A percentile compares a stretch with the other conserved stretches of the same genome.
phyloP scores from a whole-genome alignment of 2,888 invertebrate species.

The Leucoptera coffeella region DNA sequence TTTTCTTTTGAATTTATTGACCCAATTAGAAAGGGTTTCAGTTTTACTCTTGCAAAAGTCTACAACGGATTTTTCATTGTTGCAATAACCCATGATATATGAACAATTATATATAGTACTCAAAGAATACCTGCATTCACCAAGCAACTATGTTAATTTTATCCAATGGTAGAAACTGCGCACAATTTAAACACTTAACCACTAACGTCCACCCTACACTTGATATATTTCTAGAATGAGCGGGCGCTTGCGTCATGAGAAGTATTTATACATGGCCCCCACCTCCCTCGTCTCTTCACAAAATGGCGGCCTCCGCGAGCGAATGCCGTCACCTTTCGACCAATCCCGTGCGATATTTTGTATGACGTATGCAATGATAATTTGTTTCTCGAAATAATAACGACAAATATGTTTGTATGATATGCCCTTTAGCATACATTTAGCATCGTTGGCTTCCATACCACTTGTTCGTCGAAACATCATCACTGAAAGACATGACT shows the following conservation, averaged over 20 bases:
- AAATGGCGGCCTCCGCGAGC: no score
- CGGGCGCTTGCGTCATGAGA: constrained; percentile 28
- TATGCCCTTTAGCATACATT: no score
- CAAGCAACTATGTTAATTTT: constrained; percentile 28
- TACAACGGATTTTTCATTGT: constrained; percentile 35
- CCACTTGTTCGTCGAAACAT: no score
- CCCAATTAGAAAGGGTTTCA: constrained; percentile 57
- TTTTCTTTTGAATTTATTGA: constrained; percentile 57
- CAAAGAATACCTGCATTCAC: constrained; percentile 43
- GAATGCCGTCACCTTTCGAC: no score
- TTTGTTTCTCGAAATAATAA: no score
- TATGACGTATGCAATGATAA: no score
- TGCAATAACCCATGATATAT: constrained; percentile 34
- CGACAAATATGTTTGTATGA: no score
- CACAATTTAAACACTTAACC: constrained; percentile 24
- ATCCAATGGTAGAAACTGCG: constrained; percentile 19
- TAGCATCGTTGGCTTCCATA: no score
- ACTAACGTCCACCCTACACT: constrained; percentile 20
- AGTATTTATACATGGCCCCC: no score
- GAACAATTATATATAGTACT: constrained; percentile 24
- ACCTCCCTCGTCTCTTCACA: no score
- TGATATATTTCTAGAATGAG: constrained; percentile 15
- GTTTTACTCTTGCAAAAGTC: constrained; percentile 52
- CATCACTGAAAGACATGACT: no score
- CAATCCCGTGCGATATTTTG: no score